These are phyloP conservation scores for Chromobotia macracanthus DNA, from an alignment of 2,797 vertebrate genomes.

Conservation along the genomic window DNA sequence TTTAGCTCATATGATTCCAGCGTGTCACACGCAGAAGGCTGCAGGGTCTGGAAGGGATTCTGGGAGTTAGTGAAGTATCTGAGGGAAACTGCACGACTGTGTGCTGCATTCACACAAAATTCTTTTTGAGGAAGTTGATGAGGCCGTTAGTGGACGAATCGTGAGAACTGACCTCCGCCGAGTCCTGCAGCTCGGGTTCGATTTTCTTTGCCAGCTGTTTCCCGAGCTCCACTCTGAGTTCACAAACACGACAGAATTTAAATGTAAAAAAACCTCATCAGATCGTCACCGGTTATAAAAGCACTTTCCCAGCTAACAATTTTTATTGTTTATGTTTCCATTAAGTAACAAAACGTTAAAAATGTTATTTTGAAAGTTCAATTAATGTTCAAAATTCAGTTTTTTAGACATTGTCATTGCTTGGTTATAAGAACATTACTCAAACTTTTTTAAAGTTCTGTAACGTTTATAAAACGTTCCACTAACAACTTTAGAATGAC, in stretches of 20 bases:
- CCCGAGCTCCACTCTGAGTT: constrained; percentile 89
- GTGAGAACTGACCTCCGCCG: constrained; percentile 85
- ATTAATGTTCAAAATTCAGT: too few relatives aligned
- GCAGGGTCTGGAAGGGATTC: constrained; percentile 7
- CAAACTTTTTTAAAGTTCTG: too few relatives aligned
- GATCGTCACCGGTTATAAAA: too few relatives aligned
- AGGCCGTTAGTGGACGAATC: constrained; percentile 96
- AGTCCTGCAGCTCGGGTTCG: constrained; percentile 89
- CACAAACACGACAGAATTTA: not conserved
- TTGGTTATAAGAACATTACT: too few relatives aligned
- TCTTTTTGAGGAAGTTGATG: constrained; percentile 94
- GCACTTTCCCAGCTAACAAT: too few relatives aligned
- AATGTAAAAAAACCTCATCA: not conserved
- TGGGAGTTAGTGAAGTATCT: constrained; percentile 7
- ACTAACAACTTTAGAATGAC: too few relatives aligned
- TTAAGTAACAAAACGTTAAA: too few relatives aligned
- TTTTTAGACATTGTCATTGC: too few relatives aligned
- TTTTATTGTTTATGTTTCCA: too few relatives aligned
- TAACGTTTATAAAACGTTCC: too few relatives aligned
- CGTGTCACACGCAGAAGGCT: not conserved
- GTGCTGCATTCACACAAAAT: constrained; percentile 77
- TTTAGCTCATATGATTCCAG: constrained; percentile 5
- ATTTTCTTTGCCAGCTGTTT: constrained; percentile 98
- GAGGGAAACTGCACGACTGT: not conserved
- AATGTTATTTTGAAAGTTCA: too few relatives aligned